These are phyloP conservation scores for Gymnodraco acuticeps DNA, from an alignment of 2,797 vertebrate species.

Conservation along the genomic window DNA sequence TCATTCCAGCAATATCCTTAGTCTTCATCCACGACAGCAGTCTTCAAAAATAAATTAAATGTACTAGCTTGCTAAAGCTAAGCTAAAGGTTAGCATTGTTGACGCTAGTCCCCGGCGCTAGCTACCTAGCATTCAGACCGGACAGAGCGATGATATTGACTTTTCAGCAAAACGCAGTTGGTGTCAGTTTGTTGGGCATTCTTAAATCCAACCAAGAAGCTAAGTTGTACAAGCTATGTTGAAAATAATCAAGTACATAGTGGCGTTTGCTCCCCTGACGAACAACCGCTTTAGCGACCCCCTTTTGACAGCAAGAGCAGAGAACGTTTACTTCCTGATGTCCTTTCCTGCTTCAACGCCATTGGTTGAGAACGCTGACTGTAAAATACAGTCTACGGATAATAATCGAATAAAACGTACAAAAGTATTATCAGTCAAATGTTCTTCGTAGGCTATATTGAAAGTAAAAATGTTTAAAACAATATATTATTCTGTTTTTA, in stretches of 20 bases:
- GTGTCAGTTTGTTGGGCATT: fast-evolving
- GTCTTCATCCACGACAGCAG: not conserved
- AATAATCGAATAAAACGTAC: not conserved
- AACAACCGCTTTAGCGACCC: constrained; percentile 25
- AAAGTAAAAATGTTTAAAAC: too few relatives aligned
- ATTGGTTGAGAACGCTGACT: constrained; percentile 73
- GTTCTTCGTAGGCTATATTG: too few relatives aligned
- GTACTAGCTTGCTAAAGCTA: constrained; percentile 27
- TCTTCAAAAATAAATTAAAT: not conserved
- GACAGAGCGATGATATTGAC: not conserved
- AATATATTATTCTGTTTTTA: too few relatives aligned
- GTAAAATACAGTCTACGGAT: constrained; percentile 17
- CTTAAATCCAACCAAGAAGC: not conserved
- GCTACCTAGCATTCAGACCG: not conserved
- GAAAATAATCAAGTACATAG: not conserved
- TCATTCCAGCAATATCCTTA: constrained; percentile 48
- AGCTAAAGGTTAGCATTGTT: constrained; percentile 29
- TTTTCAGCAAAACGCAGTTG: constrained; percentile 1
- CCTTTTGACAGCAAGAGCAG: constrained; percentile 21
- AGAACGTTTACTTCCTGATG: constrained; percentile 75
- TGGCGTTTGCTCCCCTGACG: not conserved
- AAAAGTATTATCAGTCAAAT: too few relatives aligned
- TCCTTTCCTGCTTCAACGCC: constrained; percentile 36
- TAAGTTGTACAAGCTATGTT: not conserved
- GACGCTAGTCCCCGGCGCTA: constrained; percentile 47